Base-by-base conservation (phyloP, 2,888 invertebrate species). In the Clistopyga incitator region DNA sequence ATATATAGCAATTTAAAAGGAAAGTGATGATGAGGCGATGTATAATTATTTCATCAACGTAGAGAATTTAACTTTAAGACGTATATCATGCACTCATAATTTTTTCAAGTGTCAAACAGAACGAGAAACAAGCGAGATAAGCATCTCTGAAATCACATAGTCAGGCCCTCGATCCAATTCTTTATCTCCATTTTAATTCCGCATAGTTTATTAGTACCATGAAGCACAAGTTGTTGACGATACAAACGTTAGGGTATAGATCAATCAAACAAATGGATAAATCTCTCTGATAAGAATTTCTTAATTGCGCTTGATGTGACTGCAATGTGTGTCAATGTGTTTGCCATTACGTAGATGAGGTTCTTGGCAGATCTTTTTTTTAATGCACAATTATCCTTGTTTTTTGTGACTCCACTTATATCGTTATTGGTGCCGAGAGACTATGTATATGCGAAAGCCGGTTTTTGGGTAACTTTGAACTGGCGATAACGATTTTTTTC, bases 191-290 rank as follows among this genome's bases (percentile, higher is more conserved):
- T 15, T 23, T 74, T 61, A 47, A 47, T 72, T 72, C 2, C 50
- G n/a, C 74, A 20, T 25, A 10, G 11, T 59, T n/a, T 64, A 64
- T 64, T 47, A 64, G 64, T 64, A 64, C 6, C 29, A n/a, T 64
- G 18, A 15, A 64, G 65, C 38, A 23, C 50, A 71, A 65, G 15
- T 77, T 71, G 71, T 81, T 74, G 54, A 77, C 64, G 47, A 65
- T 65, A 67, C 23, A 65, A 42, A 61, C 64, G 29, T 18, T 18
- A 38, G 59, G 25, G 50, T 42, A 38, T 42, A 64, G 64, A 64
- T 72, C 56, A 42, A 75, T 80, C 59, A 59, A 68, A 59, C 80
- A 80, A 65, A 50, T 20, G 65, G 80, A 61, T 65, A 50, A 80
- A 78, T n/a, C 20, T 38, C 23, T 23, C 20, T 15, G 72, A 61